A percentile compares a stretch with the other conserved stretches of the same genome.
These are phyloP conservation scores for Amniataba percoides DNA, from an alignment of 2,797 vertebrate species.

Conservation along the genomic window DNA sequence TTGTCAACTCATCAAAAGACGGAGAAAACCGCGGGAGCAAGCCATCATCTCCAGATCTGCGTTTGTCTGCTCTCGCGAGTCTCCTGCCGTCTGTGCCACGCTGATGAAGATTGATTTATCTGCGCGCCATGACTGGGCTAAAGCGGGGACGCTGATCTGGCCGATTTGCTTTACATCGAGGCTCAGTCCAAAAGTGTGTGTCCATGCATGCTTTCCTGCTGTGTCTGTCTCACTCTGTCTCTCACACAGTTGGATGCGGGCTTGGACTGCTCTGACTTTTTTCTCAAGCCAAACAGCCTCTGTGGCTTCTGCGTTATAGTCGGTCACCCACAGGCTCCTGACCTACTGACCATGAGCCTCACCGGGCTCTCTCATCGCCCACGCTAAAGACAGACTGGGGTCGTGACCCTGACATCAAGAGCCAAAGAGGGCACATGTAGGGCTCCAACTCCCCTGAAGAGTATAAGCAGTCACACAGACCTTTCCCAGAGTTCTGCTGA, in stretches of 20 bases:
- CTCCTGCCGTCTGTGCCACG: slow-evolving; percentile 27
- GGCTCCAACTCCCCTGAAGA: slow-evolving; percentile 2
- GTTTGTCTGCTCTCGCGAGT: slow-evolving; percentile 19
- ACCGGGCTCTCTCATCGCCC: slow-evolving; percentile 35
- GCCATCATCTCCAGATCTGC: slow-evolving; percentile 51
- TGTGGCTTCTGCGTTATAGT: slow-evolving; percentile 45
- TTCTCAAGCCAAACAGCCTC: slow-evolving; percentile 33
- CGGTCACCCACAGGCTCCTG: slow-evolving; percentile 37
- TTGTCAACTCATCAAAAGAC: slow-evolving; percentile 73
- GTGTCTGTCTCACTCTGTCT: slow-evolving; percentile 30
- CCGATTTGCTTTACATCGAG: slow-evolving; percentile 40
- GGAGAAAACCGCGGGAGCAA: slow-evolving; percentile 30
- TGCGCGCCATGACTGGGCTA: slow-evolving; percentile 48
- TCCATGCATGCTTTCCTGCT: slow-evolving; percentile 36
- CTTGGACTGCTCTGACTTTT: slow-evolving; percentile 14
- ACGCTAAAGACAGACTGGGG: slow-evolving; percentile 50
- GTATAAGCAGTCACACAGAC: slow-evolving; percentile 3
- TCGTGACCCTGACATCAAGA: slow-evolving; percentile 46
- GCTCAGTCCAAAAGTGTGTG: slow-evolving; percentile 31
- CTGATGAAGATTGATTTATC: slow-evolving; percentile 71
- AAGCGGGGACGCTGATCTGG: slow-evolving; percentile 49
- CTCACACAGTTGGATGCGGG: slow-evolving; percentile 33
- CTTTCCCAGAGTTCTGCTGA: slow-evolving; percentile 40
- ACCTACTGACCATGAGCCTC: slow-evolving; percentile 45
- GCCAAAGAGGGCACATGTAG: slow-evolving; percentile 37